Evolutionary conservation across 2,888 invertebrate genomes (phyloP).

Genomic region (Agrotis segetum): DNA sequence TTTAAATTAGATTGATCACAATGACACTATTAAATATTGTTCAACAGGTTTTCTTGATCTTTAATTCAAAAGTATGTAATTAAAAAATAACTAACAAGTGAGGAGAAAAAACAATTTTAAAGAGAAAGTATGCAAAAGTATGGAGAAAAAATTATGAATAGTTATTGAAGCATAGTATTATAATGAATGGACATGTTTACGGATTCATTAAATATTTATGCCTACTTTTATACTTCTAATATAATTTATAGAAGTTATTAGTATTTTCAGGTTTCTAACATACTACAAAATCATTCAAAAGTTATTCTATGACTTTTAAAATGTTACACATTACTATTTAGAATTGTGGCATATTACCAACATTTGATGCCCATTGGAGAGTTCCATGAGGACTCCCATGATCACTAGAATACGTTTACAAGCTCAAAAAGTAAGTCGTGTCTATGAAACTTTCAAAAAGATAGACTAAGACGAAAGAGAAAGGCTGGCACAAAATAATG

Average conservation of each 20-base stretch:
- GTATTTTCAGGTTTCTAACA: neutral
- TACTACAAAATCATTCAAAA: constrained; percentile 1
- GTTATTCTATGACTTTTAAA: constrained; percentile 4
- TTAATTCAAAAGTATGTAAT: neutral
- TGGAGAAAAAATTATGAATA: neutral
- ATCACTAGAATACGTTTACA: constrained; percentile 14
- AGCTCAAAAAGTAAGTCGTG: neutral
- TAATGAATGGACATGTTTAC: neutral
- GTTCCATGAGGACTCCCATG: constrained; percentile 30
- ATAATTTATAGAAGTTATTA: neutral
- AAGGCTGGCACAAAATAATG: constrained; percentile 31
- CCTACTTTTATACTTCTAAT: neutral
- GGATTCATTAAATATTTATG: neutral
- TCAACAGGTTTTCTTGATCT: neutral
- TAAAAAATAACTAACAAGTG: no score
- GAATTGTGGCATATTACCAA: constrained; percentile 34
- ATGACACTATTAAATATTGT: no score
- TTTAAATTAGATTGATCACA: neutral
- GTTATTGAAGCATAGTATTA: neutral
- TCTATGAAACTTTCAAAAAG: constrained; percentile 34
- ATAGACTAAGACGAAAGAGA: constrained; percentile 30
- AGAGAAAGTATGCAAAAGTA: neutral
- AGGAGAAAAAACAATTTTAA: no score
- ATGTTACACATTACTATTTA: neutral
- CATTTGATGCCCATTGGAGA: constrained; percentile 36